phyloP scores from a whole-genome alignment of 2,113 vertebrate genomes.

The Leptobrachium ailaonicum region DNA sequence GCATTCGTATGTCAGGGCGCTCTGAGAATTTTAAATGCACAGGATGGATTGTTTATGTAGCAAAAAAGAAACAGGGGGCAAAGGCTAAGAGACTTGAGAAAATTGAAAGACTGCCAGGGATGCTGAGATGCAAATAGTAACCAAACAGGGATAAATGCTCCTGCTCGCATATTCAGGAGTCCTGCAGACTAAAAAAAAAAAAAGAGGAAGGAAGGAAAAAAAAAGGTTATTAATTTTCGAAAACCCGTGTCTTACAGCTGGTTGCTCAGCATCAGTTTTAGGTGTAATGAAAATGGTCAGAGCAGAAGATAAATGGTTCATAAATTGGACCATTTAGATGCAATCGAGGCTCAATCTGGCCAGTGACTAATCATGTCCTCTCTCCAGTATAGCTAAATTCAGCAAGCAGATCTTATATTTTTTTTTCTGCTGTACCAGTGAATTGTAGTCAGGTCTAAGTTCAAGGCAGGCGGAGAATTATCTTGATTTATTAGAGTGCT shows the following conservation, averaged over 20 bases:
- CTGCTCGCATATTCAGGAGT: slow-evolving; percentile 82
- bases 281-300: slow-evolving; percentile 98
- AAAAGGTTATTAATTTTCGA: slow-evolving; percentile 94
- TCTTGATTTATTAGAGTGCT: slow-evolving; percentile 93
- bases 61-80: slow-evolving; percentile 75
- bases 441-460: slow-evolving; percentile 92
- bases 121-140: slow-evolving; percentile 86
- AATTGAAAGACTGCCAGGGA: slow-evolving; percentile 89
- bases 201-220: slow-evolving; percentile 56
- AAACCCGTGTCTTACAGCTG: slow-evolving; percentile 92
- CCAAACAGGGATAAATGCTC: slow-evolving; percentile 84
- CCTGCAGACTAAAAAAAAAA: slow-evolving; percentile 69
- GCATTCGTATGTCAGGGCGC: slow-evolving; percentile 79
- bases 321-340: slow-evolving; percentile 99
- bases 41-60: slow-evolving; percentile 91
- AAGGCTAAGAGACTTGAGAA: slow-evolving; percentile 88
- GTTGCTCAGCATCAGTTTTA: slow-evolving; percentile 90
- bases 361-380: slow-evolving; percentile 87
- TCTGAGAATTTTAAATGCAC: slow-evolving; percentile 87
- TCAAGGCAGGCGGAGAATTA: slow-evolving; percentile 97
- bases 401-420: slow-evolving; percentile 68
- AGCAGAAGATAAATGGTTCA: slow-evolving; percentile 98
- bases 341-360: slow-evolving; percentile 94
- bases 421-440: slow-evolving; percentile 74
- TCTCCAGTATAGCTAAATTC: slow-evolving; percentile 78